Percentiles rank a stretch among this genome's conserved stretches.
Conservation (phyloP, 2,888 invertebrate species). For the Machimus rusticus region DNA sequence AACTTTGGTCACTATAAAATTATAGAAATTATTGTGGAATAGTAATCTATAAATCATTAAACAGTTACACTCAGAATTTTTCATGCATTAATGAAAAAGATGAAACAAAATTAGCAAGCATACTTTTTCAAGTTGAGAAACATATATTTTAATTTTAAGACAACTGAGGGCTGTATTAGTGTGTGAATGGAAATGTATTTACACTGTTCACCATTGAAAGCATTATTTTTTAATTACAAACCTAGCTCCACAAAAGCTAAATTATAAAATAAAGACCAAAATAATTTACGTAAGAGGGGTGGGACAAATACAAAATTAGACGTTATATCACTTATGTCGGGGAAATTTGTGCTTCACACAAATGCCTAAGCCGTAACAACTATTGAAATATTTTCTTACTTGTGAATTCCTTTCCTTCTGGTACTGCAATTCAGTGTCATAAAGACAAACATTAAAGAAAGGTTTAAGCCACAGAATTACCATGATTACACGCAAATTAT, state of each 20-base stretch:
- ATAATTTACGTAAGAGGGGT: neutral
- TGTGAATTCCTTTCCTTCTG: neutral
- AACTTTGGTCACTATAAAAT: constrained; percentile 58
- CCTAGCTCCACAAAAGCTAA: neutral
- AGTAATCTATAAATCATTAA: neutral
- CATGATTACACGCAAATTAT: neutral
- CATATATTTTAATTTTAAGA: neutral
- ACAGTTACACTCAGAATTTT: neutral
- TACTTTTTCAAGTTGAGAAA: neutral
- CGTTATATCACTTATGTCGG: neutral
- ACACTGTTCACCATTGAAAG: neutral
- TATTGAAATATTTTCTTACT: neutral
- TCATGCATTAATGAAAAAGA: neutral
- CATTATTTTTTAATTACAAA: neutral
- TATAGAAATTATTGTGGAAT: neutral
- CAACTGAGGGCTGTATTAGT: constrained; percentile 21
- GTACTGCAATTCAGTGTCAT: neutral
- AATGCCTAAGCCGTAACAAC: neutral
- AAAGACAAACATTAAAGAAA: neutral
- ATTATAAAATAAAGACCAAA: neutral
- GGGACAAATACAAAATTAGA: neutral
- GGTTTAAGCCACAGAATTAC: neutral
- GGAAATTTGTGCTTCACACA: neutral
- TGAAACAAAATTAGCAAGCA: neutral
- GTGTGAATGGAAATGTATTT: neutral